Evolutionary conservation across 2,797 vertebrate genomes (phyloP).

Genomic region (Echiichthys vipera): DNA sequence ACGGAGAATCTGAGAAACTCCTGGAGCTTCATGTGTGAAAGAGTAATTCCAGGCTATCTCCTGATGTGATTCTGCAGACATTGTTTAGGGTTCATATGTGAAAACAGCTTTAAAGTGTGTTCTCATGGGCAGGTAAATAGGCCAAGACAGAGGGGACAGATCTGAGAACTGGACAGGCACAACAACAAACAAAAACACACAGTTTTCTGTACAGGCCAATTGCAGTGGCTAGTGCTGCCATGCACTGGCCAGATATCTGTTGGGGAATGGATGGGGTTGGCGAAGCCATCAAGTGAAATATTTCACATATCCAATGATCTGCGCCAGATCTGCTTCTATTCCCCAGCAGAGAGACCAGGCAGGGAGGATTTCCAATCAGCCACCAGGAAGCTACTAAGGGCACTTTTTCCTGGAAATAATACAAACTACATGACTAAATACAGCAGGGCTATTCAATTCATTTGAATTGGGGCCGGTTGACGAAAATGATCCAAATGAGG

Average conservation of each 20-base stretch:
- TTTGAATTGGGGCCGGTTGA: too few relatives aligned
- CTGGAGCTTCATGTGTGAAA: too few relatives aligned
- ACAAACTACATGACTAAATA: neutral
- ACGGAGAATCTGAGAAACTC: too few relatives aligned
- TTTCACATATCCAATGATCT: constrained; percentile 32
- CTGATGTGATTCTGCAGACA: too few relatives aligned
- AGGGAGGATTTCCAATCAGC: constrained; percentile 27
- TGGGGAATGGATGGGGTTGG: neutral
- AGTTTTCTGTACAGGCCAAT: constrained; percentile 15
- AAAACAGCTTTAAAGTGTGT: neutral
- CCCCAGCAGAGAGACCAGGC: constrained; percentile 13
- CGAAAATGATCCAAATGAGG: too few relatives aligned
- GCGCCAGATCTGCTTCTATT: constrained; percentile 40
- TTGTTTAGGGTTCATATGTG: too few relatives aligned
- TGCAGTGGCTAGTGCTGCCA: neutral
- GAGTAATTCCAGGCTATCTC: too few relatives aligned
- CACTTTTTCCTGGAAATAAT: constrained; percentile 21
- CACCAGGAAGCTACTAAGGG: constrained; percentile 6
- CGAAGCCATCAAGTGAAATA: constrained; percentile 1
- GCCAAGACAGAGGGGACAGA: constrained; percentile 24
- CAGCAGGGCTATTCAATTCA: too few relatives aligned
- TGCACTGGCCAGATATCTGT: constrained; percentile 9
- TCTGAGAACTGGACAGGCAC: constrained; percentile 18
- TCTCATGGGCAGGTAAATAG: constrained; percentile 50
- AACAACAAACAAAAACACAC: constrained; percentile 9